Conservation (phyloP, 2,113 vertebrate species). For the Pseudonaja textilis region DNA sequence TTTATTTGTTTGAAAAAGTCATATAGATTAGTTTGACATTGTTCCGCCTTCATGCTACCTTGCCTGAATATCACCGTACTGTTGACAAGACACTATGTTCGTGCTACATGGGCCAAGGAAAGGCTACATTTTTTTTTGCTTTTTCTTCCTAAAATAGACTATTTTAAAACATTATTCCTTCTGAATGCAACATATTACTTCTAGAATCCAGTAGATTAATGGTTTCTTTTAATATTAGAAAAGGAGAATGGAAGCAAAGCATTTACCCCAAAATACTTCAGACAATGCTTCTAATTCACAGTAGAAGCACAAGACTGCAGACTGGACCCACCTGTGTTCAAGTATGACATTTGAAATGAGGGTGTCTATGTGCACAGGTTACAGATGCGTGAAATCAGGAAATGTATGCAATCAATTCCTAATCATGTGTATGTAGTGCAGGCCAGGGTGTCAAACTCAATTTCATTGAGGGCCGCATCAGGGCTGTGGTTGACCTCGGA, state of each 20-base stretch:
- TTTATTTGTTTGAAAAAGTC: background rate
- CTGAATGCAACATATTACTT: background rate
- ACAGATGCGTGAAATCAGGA: background rate
- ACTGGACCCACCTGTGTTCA: background rate
- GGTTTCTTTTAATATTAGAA: background rate
- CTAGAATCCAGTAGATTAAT: background rate
- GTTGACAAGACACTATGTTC: background rate
- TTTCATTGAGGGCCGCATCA: no score
- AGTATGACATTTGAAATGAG: background rate
- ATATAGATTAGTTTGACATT: slow-evolving; percentile 4
- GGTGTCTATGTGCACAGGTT: background rate
- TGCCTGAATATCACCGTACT: fast-evolving
- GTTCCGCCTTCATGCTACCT: background rate
- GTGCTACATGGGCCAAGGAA: background rate
- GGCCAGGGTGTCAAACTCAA: no score
- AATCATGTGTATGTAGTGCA: background rate
- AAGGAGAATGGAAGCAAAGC: slow-evolving; percentile 2
- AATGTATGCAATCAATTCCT: background rate
- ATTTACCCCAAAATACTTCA: background rate
- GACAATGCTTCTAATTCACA: background rate
- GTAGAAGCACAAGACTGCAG: background rate
- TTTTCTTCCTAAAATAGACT: background rate
- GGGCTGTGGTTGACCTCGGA: no score
- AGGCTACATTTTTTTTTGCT: background rate
- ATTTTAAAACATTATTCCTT: background rate